phyloP scores from a whole-genome alignment of 1,140 invertebrate genomes.

The Augochlora pura region DNA sequence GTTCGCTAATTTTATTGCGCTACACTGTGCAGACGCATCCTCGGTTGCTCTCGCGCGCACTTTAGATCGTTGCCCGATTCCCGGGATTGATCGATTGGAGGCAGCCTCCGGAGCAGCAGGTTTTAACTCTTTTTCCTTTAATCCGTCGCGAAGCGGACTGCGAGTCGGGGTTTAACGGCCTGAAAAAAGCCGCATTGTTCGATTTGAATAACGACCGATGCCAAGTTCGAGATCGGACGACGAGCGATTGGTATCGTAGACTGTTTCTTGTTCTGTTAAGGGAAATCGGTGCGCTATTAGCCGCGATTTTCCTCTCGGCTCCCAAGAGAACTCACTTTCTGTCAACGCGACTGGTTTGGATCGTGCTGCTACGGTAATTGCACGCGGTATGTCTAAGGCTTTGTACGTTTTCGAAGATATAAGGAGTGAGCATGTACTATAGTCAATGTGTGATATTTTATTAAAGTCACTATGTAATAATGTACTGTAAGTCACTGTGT shows the following conservation, averaged over 20 bases:
- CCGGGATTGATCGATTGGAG: conserved; percentile 55
- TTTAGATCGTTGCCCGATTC: conserved; percentile 30
- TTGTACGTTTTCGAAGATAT: neutral
- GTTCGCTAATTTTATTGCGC: conserved; percentile 69
- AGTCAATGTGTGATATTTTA: too few relatives aligned
- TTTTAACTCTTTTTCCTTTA: conserved; percentile 51
- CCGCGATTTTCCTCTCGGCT: conserved; percentile 49
- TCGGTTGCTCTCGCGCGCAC: conserved; percentile 4
- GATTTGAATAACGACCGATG: conserved; percentile 49
- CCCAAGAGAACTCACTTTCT: conserved; percentile 24
- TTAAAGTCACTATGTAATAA: too few relatives aligned
- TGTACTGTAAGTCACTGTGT: too few relatives aligned
- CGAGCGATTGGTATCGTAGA: conserved; percentile 56
- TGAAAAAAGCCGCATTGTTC: conserved; percentile 38
- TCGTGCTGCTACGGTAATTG: conserved; percentile 1
- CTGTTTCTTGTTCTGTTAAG: conserved; percentile 45
- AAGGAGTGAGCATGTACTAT: neutral
- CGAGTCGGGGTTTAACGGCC: neutral
- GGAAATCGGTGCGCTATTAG: conserved; percentile 41
- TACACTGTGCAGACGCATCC: conserved; percentile 46
- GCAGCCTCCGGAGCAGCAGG: conserved; percentile 36
- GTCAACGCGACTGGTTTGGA: conserved; percentile 11
- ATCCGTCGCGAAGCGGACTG: conserved; percentile 19
- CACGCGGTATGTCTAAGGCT: neutral
- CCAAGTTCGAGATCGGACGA: conserved; percentile 20